Conservation (phyloP, 1,140 invertebrate genomes). For the Saccostrea echinata region DNA sequence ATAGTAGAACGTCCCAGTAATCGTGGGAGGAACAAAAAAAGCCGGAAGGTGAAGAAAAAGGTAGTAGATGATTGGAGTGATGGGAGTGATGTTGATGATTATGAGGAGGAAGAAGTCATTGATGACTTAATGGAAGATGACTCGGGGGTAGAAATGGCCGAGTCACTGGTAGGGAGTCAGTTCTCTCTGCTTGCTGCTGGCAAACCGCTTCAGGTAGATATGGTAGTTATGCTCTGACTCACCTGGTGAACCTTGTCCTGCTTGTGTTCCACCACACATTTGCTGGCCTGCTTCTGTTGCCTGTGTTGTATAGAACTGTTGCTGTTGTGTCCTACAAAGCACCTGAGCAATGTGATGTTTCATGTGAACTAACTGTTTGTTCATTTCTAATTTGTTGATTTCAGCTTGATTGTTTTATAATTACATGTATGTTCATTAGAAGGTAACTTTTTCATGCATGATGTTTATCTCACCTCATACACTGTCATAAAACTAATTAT, state of each 20-base stretch:
- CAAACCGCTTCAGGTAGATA: constrained; percentile 47
- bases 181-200: constrained; percentile 41
- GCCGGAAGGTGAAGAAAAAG: background rate
- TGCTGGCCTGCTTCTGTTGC: background rate
- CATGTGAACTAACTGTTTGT: background rate
- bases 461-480: background rate
- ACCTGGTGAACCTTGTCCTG: background rate
- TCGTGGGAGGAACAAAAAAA: constrained; percentile 14
- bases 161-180: constrained; percentile 35
- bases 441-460: background rate
- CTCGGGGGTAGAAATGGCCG: constrained; percentile 23
- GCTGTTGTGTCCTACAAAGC: background rate
- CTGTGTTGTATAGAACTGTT: background rate
- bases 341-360: background rate
- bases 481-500: background rate
- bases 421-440: background rate
- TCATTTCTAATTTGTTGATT: background rate
- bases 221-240: background rate
- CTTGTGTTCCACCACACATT: background rate
- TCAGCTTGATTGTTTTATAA: background rate
- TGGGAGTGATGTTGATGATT: constrained; percentile 43
- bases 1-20: constrained; percentile 20
- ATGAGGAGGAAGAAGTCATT: constrained; percentile 8
- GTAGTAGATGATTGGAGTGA: constrained; percentile 33
- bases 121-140: constrained; percentile 26